phyloP scores from a whole-genome alignment of 2,797 vertebrate genomes.

The Esox lucius region DNA sequence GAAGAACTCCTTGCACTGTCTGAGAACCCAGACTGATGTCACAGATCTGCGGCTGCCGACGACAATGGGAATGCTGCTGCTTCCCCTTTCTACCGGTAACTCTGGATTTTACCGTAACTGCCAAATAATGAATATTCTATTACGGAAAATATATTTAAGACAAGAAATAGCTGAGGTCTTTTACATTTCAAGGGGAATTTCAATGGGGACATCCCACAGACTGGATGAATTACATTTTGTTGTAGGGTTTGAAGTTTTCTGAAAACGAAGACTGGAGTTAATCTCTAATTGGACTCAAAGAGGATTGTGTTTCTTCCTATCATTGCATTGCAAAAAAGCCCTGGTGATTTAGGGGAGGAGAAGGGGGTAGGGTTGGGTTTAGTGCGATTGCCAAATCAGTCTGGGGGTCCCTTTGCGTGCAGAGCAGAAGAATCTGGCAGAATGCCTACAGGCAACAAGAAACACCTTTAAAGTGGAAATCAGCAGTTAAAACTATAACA shows the following conservation, averaged over 20 bases:
- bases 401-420: conserved; percentile 49
- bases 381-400: conserved; percentile 49
- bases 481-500: conserved; percentile 25
- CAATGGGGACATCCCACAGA: neutral
- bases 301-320: conserved; percentile 52
- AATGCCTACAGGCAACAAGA: conserved; percentile 45
- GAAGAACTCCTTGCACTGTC: neutral
- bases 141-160: neutral
- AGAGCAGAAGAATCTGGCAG: conserved; percentile 52
- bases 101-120: too few species aligned
- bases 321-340: conserved; percentile 31
- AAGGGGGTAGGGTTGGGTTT: conserved; percentile 46
- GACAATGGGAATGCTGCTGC: conserved; percentile 12
- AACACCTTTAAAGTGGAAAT: conserved; percentile 13
- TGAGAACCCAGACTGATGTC: too few species aligned
- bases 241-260: conserved; percentile 32
- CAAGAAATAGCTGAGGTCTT: neutral
- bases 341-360: conserved; percentile 20
- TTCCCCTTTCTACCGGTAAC: conserved; percentile 23
- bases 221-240: conserved; percentile 2
- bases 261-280: conserved; percentile 41
- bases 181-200: neutral
- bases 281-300: conserved; percentile 67
- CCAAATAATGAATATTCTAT: too few species aligned
- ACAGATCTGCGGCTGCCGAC: neutral